These are phyloP conservation scores for Drosophila ohnishii DNA, from an alignment of 1,140 invertebrate species.

Conservation along the genomic window DNA sequence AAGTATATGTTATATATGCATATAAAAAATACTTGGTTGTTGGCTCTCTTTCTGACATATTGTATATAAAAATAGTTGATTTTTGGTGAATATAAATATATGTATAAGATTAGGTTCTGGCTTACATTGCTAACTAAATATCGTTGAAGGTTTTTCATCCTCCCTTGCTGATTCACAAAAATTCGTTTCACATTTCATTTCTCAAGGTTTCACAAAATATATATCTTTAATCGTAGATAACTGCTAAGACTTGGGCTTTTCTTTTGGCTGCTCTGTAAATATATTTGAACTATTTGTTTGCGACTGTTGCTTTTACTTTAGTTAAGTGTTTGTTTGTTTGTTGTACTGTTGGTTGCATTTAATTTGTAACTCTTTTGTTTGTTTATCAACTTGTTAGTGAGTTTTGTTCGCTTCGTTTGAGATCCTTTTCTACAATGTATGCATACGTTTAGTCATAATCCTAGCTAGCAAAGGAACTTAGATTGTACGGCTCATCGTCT, in stretches of 20 bases:
- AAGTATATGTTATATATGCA: constrained; percentile 49
- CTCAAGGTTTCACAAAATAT: constrained; percentile 37
- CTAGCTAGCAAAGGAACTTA: constrained; percentile 76
- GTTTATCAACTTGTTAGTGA: constrained; percentile 15
- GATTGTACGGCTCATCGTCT: constrained; percentile 54
- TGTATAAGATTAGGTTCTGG: constrained; percentile 36
- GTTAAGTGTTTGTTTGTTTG: constrained; percentile 39
- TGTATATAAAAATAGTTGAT: constrained; percentile 61
- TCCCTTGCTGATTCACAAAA: constrained; percentile 35
- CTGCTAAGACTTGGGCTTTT: constrained; percentile 30
- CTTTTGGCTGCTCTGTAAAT: constrained; percentile 57
- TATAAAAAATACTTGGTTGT: constrained; percentile 70
- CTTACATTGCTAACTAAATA: constrained; percentile 38
- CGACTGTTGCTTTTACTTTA: constrained; percentile 36
- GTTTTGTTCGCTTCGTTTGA: constrained; percentile 39
- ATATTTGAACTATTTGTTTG: constrained; percentile 74
- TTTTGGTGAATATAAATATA: constrained; percentile 32
- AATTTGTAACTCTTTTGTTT: constrained; percentile 55
- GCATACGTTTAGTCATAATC: constrained; percentile 29
- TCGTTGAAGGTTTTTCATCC: constrained; percentile 30
- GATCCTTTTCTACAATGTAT: constrained; percentile 52
- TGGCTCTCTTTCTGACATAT: constrained; percentile 48
- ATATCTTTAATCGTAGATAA: constrained; percentile 29
- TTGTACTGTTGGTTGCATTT: constrained; percentile 79
- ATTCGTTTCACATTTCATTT: constrained; percentile 45